A percentile compares a stretch with the other conserved stretches of the same genome.
Conservation (phyloP, 1,140 invertebrate genomes). For the Drosophila virilis region DNA sequence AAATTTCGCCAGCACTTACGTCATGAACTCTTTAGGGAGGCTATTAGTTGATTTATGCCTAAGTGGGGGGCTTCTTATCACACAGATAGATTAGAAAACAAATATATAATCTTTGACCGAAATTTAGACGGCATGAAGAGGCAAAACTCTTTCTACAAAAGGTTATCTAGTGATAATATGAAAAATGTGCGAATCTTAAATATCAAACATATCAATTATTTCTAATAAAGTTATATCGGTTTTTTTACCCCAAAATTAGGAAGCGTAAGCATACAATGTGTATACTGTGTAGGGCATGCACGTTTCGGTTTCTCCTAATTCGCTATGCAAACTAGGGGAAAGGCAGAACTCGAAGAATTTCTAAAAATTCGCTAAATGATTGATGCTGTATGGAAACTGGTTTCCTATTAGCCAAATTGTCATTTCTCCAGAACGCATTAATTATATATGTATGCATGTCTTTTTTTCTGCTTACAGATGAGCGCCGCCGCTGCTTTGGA, state of each 20-base stretch:
- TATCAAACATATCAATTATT: too few species aligned
- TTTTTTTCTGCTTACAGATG: slow-evolving; percentile 46
- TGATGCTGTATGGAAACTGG: slow-evolving; percentile 47
- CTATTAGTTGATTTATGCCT: slow-evolving; percentile 1
- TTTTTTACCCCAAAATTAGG: too few species aligned
- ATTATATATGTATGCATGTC: slow-evolving; percentile 18
- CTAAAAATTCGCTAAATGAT: slow-evolving; percentile 22
- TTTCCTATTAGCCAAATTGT: slow-evolving; percentile 17
- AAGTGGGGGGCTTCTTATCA: slow-evolving; percentile 13
- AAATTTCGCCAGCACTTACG: slow-evolving; percentile 11
- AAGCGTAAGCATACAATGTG: too few species aligned
- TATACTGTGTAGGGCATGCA: not conserved
- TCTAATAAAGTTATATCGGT: too few species aligned
- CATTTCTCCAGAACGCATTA: slow-evolving; percentile 20
- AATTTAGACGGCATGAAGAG: not conserved
- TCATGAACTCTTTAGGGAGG: not conserved
- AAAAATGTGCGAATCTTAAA: not conserved
- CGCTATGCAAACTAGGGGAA: slow-evolving; percentile 37
- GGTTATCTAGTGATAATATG: not conserved
- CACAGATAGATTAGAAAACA: slow-evolving; percentile 6
- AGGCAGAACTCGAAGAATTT: slow-evolving; percentile 27
- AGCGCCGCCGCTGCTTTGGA: slow-evolving; percentile 44
- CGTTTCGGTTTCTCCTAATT: slow-evolving; percentile 1
- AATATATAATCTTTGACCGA: not conserved
- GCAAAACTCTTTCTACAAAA: too few species aligned